Evolutionary conservation across 1,140 invertebrate genomes (phyloP), one percentile per base, ranked within the genome.

Genomic region (Eueides isabella): DNA sequence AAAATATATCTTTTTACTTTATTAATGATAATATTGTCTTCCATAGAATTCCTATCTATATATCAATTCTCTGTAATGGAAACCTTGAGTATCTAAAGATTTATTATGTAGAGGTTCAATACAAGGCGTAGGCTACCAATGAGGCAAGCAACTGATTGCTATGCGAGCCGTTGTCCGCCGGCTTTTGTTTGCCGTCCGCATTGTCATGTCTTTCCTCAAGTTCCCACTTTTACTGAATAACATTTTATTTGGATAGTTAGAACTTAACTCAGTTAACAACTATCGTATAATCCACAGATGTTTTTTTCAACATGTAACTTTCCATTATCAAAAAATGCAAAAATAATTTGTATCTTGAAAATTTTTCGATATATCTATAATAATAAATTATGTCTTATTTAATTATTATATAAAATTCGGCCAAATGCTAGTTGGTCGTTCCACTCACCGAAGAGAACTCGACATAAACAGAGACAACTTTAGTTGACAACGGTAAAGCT

Each of bases 121-220:
- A 19, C 35, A 73, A 74, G 41, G 66, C 76, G 72, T 71, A 71
- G 33, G 80, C 81, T 77, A 80, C 72, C 79, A 78, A 76, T 78
- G 72, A 75, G 75, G 80, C 71, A 61, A 67, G 71, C 61, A 63
- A 28, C 73, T 87, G 88, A 90, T 92, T 92, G 83, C 82, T 92
- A 92, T 92, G 88, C 90, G 77, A 76, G 81, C 72, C 82, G 73
- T 79, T 78, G 80, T 76, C 85, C 74, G 72, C 64, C 80, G 82
- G 80, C 88, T 86, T 88, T 91, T 92, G 90, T 91, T 86, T 86
- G 84, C 77, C 35, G 63, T 65, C 55, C 76, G 64, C 71, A 81
- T 81, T 80, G 81, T 78, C 83, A 79, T 73, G 79, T 84, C 81
- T 82, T 87, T 86, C 83, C 82, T 70, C 72, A 65, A 71, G 76